Percentiles rank a stretch among this genome's conserved stretches.
These are phyloP conservation scores for Agelastica alni DNA, from an alignment of 2,888 invertebrate genomes.

Conservation along the genomic window DNA sequence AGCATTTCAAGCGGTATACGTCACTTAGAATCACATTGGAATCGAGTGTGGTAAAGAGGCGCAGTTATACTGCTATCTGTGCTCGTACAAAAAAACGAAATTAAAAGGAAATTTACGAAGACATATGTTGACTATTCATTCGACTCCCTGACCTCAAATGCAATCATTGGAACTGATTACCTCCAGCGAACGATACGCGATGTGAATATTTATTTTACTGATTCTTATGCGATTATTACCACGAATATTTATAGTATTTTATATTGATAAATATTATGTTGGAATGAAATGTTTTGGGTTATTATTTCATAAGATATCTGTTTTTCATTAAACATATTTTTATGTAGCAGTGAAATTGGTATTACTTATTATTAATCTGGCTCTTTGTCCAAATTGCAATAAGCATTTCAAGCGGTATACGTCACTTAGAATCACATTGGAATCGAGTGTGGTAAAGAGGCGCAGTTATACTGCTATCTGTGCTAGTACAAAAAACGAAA, in stretches of 20 bases:
- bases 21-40: constrained; percentile 35
- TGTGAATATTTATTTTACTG: too few relatives aligned
- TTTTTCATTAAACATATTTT: too few relatives aligned
- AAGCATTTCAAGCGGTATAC: constrained; percentile 33
- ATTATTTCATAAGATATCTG: too few relatives aligned
- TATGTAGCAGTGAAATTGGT: too few relatives aligned
- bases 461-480: constrained; percentile 34
- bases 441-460: constrained; percentile 38
- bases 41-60: constrained; percentile 40
- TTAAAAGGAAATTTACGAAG: constrained; percentile 29
- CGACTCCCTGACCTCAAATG: too few relatives aligned
- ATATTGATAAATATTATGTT: too few relatives aligned
- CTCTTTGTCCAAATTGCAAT: constrained; percentile 28
- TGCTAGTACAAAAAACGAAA: constrained; percentile 36
- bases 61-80: constrained; percentile 35
- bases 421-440: constrained; percentile 36
- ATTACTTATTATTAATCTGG: too few relatives aligned
- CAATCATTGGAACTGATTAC: too few relatives aligned
- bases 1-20: constrained; percentile 32
- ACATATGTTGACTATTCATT: constrained; percentile 14
- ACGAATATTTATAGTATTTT: too few relatives aligned
- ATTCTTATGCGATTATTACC: too few relatives aligned
- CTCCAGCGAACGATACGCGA: too few relatives aligned
- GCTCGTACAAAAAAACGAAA: constrained; percentile 35
- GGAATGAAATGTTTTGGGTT: too few relatives aligned